phyloP scores from a whole-genome alignment of 2,888 invertebrate genomes.

The Autographa gamma region DNA sequence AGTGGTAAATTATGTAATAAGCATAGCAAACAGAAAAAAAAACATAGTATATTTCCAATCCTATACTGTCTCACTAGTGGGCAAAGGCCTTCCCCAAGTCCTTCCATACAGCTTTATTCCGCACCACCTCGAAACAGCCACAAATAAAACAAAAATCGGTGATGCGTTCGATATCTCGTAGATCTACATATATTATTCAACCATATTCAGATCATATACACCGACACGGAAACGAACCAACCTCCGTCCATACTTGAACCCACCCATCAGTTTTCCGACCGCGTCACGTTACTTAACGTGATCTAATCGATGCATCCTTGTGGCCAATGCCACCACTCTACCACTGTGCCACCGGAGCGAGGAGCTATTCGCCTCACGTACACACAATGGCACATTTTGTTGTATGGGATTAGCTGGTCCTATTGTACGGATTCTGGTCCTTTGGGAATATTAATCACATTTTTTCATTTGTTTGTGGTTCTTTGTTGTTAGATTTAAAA shows the following conservation, averaged over 20 bases:
- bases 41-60: no score
- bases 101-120: no score
- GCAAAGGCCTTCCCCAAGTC: no score
- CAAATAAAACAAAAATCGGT: no score
- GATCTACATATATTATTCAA: not conserved
- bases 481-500: not conserved
- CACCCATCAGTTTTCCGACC: slow-evolving; percentile 47
- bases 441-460: slow-evolving; percentile 18
- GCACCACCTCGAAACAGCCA: no score
- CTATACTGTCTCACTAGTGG: no score
- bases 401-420: slow-evolving; percentile 39
- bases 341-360: slow-evolving; percentile 6
- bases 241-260: slow-evolving; percentile 40
- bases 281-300: slow-evolving; percentile 46
- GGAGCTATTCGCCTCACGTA: slow-evolving; percentile 68
- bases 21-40: no score
- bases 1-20: no score
- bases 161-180: no score
- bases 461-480: slow-evolving; percentile 18
- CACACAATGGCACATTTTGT: slow-evolving; percentile 74
- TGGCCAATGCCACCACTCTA: slow-evolving; percentile 68
- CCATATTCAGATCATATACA: not conserved
- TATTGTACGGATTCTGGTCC: slow-evolving; percentile 39
- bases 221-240: slow-evolving; percentile 18
- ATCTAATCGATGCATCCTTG: slow-evolving; percentile 68